Base-by-base conservation (phyloP, 2,113 vertebrate species). In the Sturnus vulgaris region DNA sequence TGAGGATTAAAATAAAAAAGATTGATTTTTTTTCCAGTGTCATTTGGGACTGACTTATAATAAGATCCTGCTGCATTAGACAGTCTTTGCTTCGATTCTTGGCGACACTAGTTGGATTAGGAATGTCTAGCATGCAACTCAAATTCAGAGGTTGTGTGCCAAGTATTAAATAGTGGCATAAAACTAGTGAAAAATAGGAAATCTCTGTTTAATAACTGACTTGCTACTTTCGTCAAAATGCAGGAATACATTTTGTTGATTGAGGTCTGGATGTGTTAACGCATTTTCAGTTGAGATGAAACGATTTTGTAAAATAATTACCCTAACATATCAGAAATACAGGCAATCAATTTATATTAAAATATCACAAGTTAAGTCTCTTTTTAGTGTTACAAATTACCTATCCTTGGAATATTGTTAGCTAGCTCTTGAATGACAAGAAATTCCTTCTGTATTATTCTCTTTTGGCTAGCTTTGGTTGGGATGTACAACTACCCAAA, bases 41-140 rank as follows among this genome's bases (percentile, higher is more conserved):
- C 95, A 84, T 92, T 97, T 96, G 85, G 93, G 92, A 96, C 92
- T 85, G 59, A 83, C 76, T 97, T 95, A 79, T 95, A 90, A 59
- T 92, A 86, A 92, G 85, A 95, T 96, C 80, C 47, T 89, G 60
- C 80, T 80, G 85, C 82, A 92, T 95, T 98, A 97, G 88, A 46
- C 81, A 96, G 86, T 94, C 88, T 95, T 96, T 89, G 90, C 85
- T 95, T 97, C 10, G 1, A 88, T 95, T 92, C 69, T 91, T 95
- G 95, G 96, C 76, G 65, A 19, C 59, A 18, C 61, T 31, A 30
- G 68, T 89, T 97, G 90, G 92, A 97, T 97, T 95, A 97, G 71
- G 73, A 56, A 10, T 57, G 77, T 90, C 77, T 87, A 81, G 57
- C 52, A 66, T 47, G 61, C 57, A 60, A 68, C 87, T 80, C 80